phyloP scores from a whole-genome alignment of 1,140 invertebrate species.

The Eueides isabella region DNA sequence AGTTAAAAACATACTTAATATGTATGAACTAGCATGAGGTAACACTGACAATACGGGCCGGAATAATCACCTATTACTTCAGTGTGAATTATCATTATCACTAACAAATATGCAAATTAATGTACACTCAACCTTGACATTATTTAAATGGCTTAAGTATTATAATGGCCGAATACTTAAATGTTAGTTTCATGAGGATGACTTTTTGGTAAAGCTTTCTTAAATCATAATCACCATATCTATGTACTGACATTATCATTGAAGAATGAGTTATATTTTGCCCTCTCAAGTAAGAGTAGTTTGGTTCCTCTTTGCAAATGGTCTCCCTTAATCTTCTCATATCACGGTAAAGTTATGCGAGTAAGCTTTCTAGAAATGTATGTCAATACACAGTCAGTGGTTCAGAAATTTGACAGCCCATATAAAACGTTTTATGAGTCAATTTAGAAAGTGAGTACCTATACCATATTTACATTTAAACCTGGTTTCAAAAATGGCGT shows the following conservation, averaged over 20 bases:
- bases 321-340: not conserved
- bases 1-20: slow-evolving; percentile 23
- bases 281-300: not conserved
- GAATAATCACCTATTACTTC: slow-evolving; percentile 50
- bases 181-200: not conserved
- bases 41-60: slow-evolving; percentile 56
- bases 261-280: not conserved
- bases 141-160: slow-evolving; percentile 47
- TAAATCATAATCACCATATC: not conserved
- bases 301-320: not conserved
- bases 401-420: slow-evolving; percentile 37
- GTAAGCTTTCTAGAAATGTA: slow-evolving; percentile 31
- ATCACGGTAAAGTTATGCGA: not conserved
- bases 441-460: slow-evolving; percentile 41
- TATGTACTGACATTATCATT: not conserved
- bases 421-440: slow-evolving; percentile 42
- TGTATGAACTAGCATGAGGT: slow-evolving; percentile 31
- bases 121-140: slow-evolving; percentile 63
- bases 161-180: not conserved
- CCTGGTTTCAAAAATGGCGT: not conserved
- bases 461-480: not conserved
- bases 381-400: slow-evolving; percentile 36
- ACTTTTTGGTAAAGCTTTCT: not conserved
- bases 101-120: slow-evolving; percentile 55
- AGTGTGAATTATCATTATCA: slow-evolving; percentile 58